Conservation (phyloP, 2,888 invertebrate genomes). For the Monopis laevigella region DNA sequence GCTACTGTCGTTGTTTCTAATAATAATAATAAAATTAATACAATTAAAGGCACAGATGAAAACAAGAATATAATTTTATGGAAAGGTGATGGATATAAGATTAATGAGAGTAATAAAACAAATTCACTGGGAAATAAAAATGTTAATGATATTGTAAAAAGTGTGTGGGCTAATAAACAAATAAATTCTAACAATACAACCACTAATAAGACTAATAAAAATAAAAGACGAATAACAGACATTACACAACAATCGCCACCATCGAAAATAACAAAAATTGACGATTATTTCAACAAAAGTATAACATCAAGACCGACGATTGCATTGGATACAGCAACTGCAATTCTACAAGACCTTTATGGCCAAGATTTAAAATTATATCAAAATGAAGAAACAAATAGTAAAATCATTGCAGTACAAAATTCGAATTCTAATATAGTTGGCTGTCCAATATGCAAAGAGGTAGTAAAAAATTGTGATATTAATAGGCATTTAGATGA, state of each 20-base stretch:
- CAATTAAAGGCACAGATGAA: too few relatives aligned
- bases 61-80: neutral
- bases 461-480: slow-evolving; percentile 29
- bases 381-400: slow-evolving; percentile 25
- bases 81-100: slow-evolving; percentile 25
- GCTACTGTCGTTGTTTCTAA: slow-evolving; percentile 26
- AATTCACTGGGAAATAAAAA: slow-evolving; percentile 17
- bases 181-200: slow-evolving; percentile 14
- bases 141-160: slow-evolving; percentile 26
- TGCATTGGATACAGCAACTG: slow-evolving; percentile 21
- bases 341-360: slow-evolving; percentile 47
- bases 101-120: slow-evolving; percentile 20
- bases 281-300: slow-evolving; percentile 31
- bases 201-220: neutral
- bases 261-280: slow-evolving; percentile 45
- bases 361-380: slow-evolving; percentile 40
- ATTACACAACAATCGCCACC: slow-evolving; percentile 28
- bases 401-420: slow-evolving; percentile 30
- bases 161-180: slow-evolving; percentile 29
- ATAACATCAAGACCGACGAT: slow-evolving; percentile 31
- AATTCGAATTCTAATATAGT: slow-evolving; percentile 26
- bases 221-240: slow-evolving; percentile 4
- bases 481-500: slow-evolving; percentile 57
- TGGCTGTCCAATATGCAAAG: slow-evolving; percentile 60
- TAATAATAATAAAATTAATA: slow-evolving; percentile 22